Evolutionary conservation across 2,797 vertebrate species (phyloP), one percentile per base, ranked within the genome.

Genomic region (Dendrocincla fuliginosa): DNA sequence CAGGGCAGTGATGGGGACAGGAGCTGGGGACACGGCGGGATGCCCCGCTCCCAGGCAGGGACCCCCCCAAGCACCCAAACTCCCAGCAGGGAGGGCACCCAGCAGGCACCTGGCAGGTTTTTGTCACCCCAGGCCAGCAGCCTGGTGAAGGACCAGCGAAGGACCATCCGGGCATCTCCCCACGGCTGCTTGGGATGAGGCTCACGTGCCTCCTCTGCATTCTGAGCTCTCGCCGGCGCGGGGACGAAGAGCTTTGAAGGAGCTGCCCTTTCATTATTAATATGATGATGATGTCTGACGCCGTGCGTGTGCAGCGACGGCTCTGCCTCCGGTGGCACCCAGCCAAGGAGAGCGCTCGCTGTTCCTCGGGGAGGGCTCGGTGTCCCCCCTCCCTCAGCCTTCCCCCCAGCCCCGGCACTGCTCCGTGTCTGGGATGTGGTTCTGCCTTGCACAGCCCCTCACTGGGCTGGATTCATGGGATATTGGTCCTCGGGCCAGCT

Each of bases 191-290:
- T 97, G 93, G 68, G 46, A 87, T 89, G 95, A 95, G 46, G n/a
- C 92, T 94, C 94, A 96, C 57, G 89, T 71, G 4, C 6, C 82
- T 61, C n/a, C 83, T 95, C 95, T 98, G 97, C 97, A 97, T 96
- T 91, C 96, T 5, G 20, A 8, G 63, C 95, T 96, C 93, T 95
- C 74, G 52, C 71, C 71, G 41, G 91, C 64, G 32, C 68, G 33
- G 96, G 96, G 96, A 87, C 95, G 87, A 46, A 53, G 81, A 95
- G 95, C 97, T 97, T 95, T 57, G 55, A 91, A 96, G 93, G 95
- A 86, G 94, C 94, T 94, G 96, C 94, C 94, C 94, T 95, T 96
- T 93, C 97, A 95, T 98, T 93, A 97, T 97, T 97, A 97, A 98
- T 96, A 96, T 93, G 42, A 87, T 75, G 84, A 94, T 92, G 97